Evolutionary conservation across 2,888 invertebrate species (phyloP).

Genomic region (Ceramica pisi): DNA sequence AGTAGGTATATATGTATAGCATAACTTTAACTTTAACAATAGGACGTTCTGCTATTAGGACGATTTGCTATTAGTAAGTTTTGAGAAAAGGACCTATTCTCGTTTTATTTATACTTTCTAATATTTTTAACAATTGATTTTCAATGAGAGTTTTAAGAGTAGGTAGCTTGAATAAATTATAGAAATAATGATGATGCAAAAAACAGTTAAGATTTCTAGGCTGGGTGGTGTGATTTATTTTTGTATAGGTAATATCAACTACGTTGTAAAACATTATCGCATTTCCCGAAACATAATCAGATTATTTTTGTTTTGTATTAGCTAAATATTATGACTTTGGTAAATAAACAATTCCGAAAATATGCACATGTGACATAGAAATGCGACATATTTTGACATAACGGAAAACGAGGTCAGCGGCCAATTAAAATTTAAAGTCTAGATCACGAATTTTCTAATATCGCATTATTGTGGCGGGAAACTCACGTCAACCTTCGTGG

Average conservation of each 20-base stretch:
- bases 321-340: background rate
- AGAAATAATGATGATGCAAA: background rate
- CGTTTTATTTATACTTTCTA: too few species aligned
- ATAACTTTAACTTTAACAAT: too few species aligned
- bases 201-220: background rate
- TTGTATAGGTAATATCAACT: constrained; percentile 10
- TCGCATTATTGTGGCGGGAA: constrained; percentile 69
- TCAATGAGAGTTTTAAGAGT: background rate
- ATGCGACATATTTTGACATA: background rate
- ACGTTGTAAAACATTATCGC: constrained; percentile 16
- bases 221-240: constrained; percentile 5
- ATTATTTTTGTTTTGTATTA: constrained; percentile 18
- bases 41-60: too few species aligned
- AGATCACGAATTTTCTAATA: constrained; percentile 26
- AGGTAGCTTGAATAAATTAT: background rate
- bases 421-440: constrained; percentile 30
- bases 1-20: too few species aligned
- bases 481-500: constrained; percentile 77
- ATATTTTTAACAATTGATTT: background rate
- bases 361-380: background rate
- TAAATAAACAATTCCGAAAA: constrained; percentile 20
- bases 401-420: background rate
- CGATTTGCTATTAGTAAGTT: too few species aligned
- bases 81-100: too few species aligned
- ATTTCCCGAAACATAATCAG: constrained; percentile 30